Conservation (phyloP, 2,888 invertebrate genomes). For the Leptopilina myrica region DNA sequence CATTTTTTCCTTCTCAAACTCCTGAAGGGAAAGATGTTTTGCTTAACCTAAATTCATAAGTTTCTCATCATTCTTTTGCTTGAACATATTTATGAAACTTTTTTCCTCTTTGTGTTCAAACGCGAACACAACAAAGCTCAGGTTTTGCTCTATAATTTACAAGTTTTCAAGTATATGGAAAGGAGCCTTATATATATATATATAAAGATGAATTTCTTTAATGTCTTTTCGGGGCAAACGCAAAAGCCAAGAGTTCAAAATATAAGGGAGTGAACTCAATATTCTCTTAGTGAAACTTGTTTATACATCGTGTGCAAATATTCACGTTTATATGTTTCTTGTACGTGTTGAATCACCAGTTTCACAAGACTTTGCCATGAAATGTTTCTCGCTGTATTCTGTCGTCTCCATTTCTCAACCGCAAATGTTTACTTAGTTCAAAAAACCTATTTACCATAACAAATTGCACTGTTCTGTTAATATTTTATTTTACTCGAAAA, state of each 20-base stretch:
- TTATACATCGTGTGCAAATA: conserved; percentile 35
- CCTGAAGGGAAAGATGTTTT: too few species aligned
- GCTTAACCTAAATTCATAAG: too few species aligned
- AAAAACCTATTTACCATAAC: not conserved
- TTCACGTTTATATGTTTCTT: not conserved
- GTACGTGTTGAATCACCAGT: conserved; percentile 25
- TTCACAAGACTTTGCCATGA: not conserved
- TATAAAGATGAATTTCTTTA: not conserved
- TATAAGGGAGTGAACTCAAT: conserved; percentile 1
- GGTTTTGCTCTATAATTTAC: not conserved
- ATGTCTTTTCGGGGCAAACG: not conserved
- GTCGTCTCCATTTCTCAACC: conserved; percentile 19
- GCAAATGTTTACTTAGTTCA: not conserved
- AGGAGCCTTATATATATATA: not conserved
- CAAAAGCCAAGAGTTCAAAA: conserved; percentile 2
- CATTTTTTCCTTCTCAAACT: too few species aligned
- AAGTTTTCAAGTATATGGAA: not conserved
- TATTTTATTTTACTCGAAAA: too few species aligned
- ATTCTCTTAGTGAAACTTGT: conserved; percentile 4
- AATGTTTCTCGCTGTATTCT: not conserved
- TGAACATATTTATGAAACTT: too few species aligned
- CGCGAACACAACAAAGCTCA: too few species aligned
- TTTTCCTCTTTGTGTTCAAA: too few species aligned
- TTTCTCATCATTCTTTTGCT: too few species aligned
- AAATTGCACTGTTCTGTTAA: conserved; percentile 1